phyloP scores from a whole-genome alignment of 2,113 vertebrate species.

The Ceratotherium simum region DNA sequence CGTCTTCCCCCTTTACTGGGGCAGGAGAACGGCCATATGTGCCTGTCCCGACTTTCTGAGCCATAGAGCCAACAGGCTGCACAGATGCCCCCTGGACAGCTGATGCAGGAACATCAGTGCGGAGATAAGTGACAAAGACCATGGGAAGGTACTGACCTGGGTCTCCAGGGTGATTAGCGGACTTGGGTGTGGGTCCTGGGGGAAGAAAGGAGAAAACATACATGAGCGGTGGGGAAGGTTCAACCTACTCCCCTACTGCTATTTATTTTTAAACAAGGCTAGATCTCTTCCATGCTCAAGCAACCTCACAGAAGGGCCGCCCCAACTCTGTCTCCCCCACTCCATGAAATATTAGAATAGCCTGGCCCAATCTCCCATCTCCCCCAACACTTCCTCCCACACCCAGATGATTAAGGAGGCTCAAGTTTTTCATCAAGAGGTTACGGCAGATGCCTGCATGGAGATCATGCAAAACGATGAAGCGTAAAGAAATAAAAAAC shows the following conservation, averaged over 20 bases:
- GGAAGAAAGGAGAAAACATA: slow-evolving; percentile 58
- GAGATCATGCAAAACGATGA: neutral
- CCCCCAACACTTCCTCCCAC: neutral
- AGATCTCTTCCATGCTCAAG: neutral
- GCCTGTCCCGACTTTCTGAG: neutral
- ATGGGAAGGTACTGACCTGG: slow-evolving; percentile 77
- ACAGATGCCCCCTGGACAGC: accelerated
- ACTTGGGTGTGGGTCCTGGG: slow-evolving; percentile 83
- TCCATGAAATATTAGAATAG: neutral
- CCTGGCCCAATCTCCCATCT: neutral
- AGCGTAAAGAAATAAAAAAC: neutral
- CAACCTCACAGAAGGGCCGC: accelerated
- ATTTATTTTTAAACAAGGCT: neutral
- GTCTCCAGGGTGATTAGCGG: slow-evolving; percentile 81
- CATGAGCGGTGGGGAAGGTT: neutral
- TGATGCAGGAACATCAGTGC: no score
- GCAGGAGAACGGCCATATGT: accelerated
- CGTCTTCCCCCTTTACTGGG: neutral
- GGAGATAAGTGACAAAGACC: neutral
- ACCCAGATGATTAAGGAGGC: neutral
- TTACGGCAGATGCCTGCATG: neutral
- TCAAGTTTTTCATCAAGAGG: neutral
- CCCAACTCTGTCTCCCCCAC: neutral
- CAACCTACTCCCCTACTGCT: neutral
- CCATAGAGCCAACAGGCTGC: neutral